Evolutionary conservation across 2,113 vertebrate genomes (phyloP).

Genomic region (Tauraco erythrolophus): DNA sequence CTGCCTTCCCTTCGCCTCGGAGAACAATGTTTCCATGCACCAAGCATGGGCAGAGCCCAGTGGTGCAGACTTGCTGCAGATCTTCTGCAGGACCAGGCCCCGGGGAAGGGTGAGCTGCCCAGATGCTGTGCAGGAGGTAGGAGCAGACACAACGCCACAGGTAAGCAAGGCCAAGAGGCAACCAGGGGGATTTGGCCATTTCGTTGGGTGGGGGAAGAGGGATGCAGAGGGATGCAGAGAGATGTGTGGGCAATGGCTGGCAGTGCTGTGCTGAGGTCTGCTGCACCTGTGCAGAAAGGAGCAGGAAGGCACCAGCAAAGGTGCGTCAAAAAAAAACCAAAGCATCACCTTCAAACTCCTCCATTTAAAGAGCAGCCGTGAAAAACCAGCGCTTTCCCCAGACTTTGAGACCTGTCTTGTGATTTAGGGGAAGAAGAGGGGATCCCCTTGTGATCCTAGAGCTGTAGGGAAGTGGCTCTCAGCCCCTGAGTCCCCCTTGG

Average conservation of each 20-base stretch:
- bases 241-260: no score
- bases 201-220: background rate
- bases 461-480: background rate
- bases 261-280: rapidly evolving
- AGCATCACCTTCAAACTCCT: background rate
- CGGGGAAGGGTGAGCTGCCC: rapidly evolving
- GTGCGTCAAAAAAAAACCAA: background rate
- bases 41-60: background rate
- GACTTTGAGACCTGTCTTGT: background rate
- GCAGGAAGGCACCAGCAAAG: rapidly evolving
- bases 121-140: background rate
- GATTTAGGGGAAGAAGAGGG: background rate
- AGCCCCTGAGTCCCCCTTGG: background rate
- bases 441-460: background rate
- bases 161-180: background rate
- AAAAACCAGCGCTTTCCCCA: background rate
- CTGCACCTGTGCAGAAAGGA: background rate
- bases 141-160: background rate
- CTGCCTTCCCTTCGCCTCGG: background rate
- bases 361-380: background rate
- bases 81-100: background rate
- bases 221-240: background rate
- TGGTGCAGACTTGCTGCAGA: rapidly evolving
- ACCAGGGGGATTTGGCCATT: rapidly evolving
- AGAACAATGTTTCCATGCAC: background rate